These are phyloP conservation scores for Procambarus clarkii DNA, from an alignment of 1,140 invertebrate species.

Conservation along the genomic window DNA sequence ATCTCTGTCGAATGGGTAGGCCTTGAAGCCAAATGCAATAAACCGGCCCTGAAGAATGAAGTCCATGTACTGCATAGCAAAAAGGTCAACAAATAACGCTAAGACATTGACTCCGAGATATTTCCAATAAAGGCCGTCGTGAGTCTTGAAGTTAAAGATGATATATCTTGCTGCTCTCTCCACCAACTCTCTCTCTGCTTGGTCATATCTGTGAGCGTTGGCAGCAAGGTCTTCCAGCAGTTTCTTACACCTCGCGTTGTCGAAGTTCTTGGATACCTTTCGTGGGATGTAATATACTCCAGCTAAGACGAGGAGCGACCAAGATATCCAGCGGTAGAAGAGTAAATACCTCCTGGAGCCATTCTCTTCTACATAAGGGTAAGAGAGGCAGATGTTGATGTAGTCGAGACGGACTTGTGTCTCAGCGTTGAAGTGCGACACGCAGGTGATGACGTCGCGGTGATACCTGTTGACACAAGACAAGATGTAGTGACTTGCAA, in stretches of 20 bases:
- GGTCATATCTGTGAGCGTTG: slow-evolving; percentile 55
- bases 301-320: slow-evolving; percentile 49
- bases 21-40: slow-evolving; percentile 47
- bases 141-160: slow-evolving; percentile 60
- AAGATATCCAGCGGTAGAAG: slow-evolving; percentile 61
- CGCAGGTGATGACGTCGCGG: slow-evolving; percentile 64
- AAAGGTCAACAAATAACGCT: slow-evolving; percentile 59
- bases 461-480: slow-evolving; percentile 37
- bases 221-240: slow-evolving; percentile 59
- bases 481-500: not conserved
- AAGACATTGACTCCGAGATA: slow-evolving; percentile 57
- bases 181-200: slow-evolving; percentile 45
- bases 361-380: slow-evolving; percentile 43
- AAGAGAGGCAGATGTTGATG: slow-evolving; percentile 66
- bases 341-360: slow-evolving; percentile 44
- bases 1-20: slow-evolving; percentile 67
- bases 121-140: slow-evolving; percentile 66
- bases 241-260: slow-evolving; percentile 63
- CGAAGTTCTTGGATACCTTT: slow-evolving; percentile 56
- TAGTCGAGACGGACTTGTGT: slow-evolving; percentile 62
- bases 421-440: slow-evolving; percentile 65
- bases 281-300: slow-evolving; percentile 57
- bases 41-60: slow-evolving; percentile 68
- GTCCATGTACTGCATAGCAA: slow-evolving; percentile 67
- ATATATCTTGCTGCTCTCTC: slow-evolving; percentile 53